Evolutionary conservation across 2,888 invertebrate species (phyloP).

Genomic region (Athalia circularis): DNA sequence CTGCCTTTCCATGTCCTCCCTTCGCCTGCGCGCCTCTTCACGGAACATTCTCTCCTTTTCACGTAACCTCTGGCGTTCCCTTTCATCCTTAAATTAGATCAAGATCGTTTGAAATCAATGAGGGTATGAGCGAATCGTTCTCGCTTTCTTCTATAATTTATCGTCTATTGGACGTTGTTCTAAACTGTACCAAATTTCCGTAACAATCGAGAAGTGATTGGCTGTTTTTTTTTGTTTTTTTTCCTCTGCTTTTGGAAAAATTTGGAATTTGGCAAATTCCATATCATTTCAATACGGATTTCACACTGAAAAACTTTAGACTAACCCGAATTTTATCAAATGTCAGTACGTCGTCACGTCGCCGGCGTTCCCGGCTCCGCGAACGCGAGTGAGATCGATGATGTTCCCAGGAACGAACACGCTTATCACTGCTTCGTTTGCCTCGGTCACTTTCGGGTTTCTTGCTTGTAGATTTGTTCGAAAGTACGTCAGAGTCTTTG

Average conservation of each 20-base stretch:
- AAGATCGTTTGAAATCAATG: background rate
- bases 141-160: background rate
- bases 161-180: background rate
- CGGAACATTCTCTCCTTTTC: conserved; percentile 86
- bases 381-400: conserved; percentile 67
- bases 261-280: background rate
- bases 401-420: conserved; percentile 71
- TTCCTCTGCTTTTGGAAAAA: background rate
- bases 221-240: background rate
- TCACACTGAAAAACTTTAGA: conserved; percentile 45
- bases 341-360: conserved; percentile 82
- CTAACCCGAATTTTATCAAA: conserved; percentile 87
- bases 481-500: conserved; percentile 72
- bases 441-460: conserved; percentile 71
- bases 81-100: conserved; percentile 78
- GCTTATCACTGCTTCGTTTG: conserved; percentile 67
- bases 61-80: conserved; percentile 83
- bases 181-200: background rate
- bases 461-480: conserved; percentile 76
- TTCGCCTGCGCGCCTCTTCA: conserved; percentile 87
- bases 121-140: background rate
- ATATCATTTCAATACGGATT: background rate
- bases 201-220: no score
- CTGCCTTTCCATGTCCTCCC: conserved; percentile 86
- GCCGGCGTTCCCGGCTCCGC: conserved; percentile 75